Evolutionary conservation across 1,140 invertebrate genomes (phyloP), one percentile per base, ranked within the genome.

Genomic region (Apocrypta bakeri): DNA sequence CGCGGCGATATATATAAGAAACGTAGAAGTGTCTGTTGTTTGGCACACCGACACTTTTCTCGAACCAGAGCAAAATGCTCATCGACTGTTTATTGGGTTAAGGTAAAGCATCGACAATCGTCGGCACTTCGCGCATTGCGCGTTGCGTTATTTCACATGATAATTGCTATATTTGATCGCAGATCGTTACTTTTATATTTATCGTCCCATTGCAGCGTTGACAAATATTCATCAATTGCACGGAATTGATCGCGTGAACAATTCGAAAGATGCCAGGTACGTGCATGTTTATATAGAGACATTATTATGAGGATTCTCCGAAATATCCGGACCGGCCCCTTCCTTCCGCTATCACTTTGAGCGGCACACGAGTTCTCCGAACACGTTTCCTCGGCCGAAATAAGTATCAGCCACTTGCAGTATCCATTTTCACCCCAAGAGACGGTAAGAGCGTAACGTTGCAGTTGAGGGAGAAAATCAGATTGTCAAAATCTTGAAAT

Each of bases 61-160:
- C 27, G 21, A 71, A 37, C 68, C 68, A n/a, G 68, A 71, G 29
- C 68, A 37, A 71, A 73, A 27, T 14, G 71, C 68, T 56, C 84
- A 76, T 8, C 63, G 85, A 85, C 86, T 82, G 77, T 88, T n/a
- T 85, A 86, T 86, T 83, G 83, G 87, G 86, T 87, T 87, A 86
- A 87, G 85, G 87, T 87, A 69, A 87, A 86, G 86, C 68, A 8
- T 12, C 31, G 71, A 40, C 9, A 27, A 25, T 56, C 29, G 8
- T 6, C 68, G 29, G 25, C 42, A 71, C 27, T 42, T 69, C 42
- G 17, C 33, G 40, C 77, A n/a, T n/a, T n/a, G 14, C n/a, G 40
- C 77, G 8, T 56, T 29, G 71, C 37, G 14, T 8, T 73, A 73
- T 42, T 73, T 48, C 71, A 48, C 27, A 33, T n/a, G 68, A 71